Base-by-base conservation (phyloP, 37 sponge, comb jelly and placozoan genomes). In the Chondrosia reniformis region DNA sequence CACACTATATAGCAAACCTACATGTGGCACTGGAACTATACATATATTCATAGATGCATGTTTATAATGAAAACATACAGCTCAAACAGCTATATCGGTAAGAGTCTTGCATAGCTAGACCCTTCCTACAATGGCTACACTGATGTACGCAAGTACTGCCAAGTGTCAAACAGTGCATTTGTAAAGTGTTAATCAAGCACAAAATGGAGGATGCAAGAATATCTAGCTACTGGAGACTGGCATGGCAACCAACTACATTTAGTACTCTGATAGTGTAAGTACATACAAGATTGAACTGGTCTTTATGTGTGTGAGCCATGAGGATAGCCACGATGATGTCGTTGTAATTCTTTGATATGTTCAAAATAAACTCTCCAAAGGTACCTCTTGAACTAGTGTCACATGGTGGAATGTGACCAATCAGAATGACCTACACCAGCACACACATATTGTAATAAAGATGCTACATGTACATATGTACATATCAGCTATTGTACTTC, bases 321-420 rank as follows among this genome's bases (percentile, higher is more conserved):
- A 92, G 72, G 33, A 84, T 82, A n/a, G 77, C 89, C 15, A 92
- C 85, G 31, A 92, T 85, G 39, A 76, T 88, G 58, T 85, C 64
- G n/a, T 37, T 24, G 67, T 82, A 92, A 9, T 34, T 46, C 71
- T 30, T 73, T 21, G 85, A 64, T 13, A 88, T 27, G 77, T 84
- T 80, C 28, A 88, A 49, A 54, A 82, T 84, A 58, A 82, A 78
- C 31, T 81, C 80, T 38, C 89, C 93, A 65, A 84, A 88, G 8
- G 54, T 64, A 19, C 74, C 32, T 8, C 49, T 33, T 33, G 88
- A 38, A 49, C 75, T 79, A 0, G 55, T 46, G 38, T 83, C 80
- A 33, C 89, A 90, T 17, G 93, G 93, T 12, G 93, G 89, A 30
- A 92, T 71, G 69, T 92, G 93, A 28, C 81, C 83, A 10, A 88